Base-by-base conservation (phyloP, 2,888 invertebrate genomes). In the Cepaea hortensis region DNA sequence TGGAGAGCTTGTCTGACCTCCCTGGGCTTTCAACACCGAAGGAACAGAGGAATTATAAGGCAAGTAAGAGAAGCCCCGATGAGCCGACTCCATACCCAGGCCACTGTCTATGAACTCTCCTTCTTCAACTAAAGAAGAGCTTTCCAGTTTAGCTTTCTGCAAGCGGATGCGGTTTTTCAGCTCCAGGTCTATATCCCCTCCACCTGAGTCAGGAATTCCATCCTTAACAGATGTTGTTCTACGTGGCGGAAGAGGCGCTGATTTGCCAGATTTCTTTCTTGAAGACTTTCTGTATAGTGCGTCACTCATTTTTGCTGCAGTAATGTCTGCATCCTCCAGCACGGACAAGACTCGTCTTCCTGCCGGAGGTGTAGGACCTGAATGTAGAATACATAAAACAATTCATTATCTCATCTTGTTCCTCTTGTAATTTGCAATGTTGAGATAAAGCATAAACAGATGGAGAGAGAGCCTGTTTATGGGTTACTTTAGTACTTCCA, bases 211-310 rank as follows among this genome's bases (percentile, higher is more conserved):
- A 15, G 91, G 90, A 7, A 80, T 77, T 61, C 88, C 90, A 20
- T 92, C 93, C 76, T 91, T 91, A 95, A 97, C 97, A 84, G 97
- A 97, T 95, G 97, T 97, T 90, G 98, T 98, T 91, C 98, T 96
- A 95, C 98, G 98, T 46, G 98, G 97, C 76, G 99, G 99, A 65
- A 98, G 98, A 93, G 91, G 91, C 55, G 91, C 91, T 23, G 90
- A 90, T 23, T 82, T 82, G 15, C 83, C 85, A n/a, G 90, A 90
- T 48, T 91, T 91, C 73, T 91, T 92, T 65, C 89, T 88, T n/a
- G 89, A 89, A 7, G 92, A 90, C 82, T 91, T 92, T 48, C 91
- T 87, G 15, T 90, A 89, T 3, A 93, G 89, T 35, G 91, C 90
- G 72, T 92, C 91, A 35, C 92, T 91, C 15, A 91, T 91, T 84